Evolutionary conservation across 2,113 vertebrate genomes (phyloP), one percentile per base, ranked within the genome.

Genomic region (Perccottus glenii): DNA sequence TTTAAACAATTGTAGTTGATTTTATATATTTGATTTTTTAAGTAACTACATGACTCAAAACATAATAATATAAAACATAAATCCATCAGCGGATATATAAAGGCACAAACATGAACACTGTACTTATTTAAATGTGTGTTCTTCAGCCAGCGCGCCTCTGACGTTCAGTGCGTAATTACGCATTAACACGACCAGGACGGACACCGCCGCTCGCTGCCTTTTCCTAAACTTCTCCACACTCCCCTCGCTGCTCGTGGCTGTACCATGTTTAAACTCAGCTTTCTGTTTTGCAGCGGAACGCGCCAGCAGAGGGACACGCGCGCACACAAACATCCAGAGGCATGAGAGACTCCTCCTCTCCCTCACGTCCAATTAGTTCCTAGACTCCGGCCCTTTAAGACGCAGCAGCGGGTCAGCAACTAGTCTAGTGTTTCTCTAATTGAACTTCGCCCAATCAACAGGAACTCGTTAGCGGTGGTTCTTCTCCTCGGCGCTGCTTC

Each of bases 341-440:
- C 81, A 80, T 85, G 50, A 67, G 87, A 90, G 90, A 94, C 94
- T 93, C 93, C 94, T 92, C 94, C 94, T 93, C 75, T 92, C 82
- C 90, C 88, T 67, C 83, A 90, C 91, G 89, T 92, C 90, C 93
- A 92, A 92, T 93, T 93, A 92, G 90, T 92, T 90, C 84, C 89
- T 90, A 88, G 85, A 88, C 75, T 86, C 89, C 85, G 89, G 86
- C 92, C 91, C 94, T 94, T 94, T 94, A 94, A 94, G 95, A 94
- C 92, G 84, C 75, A 82, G 92, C 88, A 75, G 92, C 72, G 90
- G 93, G 93, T 92, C 90, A 90, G 91, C 89, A 72, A 87, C 87
- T 86, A 71, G 85, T 85, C 90, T 90, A 90, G 89, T 67, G 87
- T 91, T 93, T 90, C 92, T 93, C 91, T 93, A 93, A 92, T 93